Conservation (phyloP, 2,113 vertebrate species). For the Setophaga petechia region DNA sequence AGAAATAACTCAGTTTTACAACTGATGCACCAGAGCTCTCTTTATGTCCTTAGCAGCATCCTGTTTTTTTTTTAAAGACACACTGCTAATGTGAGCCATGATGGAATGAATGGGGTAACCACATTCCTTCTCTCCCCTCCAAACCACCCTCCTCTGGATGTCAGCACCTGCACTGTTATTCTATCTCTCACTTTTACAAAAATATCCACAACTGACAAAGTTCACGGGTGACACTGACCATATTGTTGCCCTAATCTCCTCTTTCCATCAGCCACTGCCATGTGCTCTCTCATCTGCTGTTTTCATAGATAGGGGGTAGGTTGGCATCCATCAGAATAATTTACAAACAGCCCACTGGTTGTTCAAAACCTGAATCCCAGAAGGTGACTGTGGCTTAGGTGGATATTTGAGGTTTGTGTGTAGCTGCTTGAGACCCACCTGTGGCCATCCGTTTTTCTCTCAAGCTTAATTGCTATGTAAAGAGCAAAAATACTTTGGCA, state of each 20-base stretch:
- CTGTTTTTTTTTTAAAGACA: background rate
- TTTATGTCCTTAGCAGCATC: background rate
- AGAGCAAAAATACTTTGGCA: background rate
- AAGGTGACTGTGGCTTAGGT: background rate
- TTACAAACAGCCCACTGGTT: background rate
- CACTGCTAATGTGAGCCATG: background rate
- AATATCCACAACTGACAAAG: background rate
- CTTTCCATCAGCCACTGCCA: background rate
- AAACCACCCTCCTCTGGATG: background rate
- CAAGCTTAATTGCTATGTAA: background rate
- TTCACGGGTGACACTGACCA: background rate
- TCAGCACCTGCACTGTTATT: accelerated
- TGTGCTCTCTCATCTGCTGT: background rate
- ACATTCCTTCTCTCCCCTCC: background rate
- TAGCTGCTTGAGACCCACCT: background rate
- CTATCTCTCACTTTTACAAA: background rate
- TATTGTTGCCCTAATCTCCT: background rate
- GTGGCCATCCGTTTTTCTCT: background rate
- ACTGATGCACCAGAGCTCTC: background rate
- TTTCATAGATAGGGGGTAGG: background rate
- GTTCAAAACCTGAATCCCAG: background rate
- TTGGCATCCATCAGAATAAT: background rate
- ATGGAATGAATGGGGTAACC: background rate
- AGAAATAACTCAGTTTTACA: background rate
- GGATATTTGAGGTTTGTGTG: background rate